phyloP scores from a whole-genome alignment of 2,797 vertebrate genomes.

The Argentina silus region DNA sequence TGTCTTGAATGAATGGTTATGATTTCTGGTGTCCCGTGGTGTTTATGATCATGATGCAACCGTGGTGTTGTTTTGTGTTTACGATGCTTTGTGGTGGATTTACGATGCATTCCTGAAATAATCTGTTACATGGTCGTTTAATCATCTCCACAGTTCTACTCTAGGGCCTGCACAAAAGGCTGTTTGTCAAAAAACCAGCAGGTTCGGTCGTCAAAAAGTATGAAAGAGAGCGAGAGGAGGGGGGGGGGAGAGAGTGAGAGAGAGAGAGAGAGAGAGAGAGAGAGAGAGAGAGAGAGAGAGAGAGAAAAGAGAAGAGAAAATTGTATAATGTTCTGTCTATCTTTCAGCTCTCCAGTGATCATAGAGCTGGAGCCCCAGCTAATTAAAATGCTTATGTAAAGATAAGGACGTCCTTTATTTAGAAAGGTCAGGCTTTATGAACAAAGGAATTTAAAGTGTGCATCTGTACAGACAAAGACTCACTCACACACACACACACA shows the following conservation, averaged over 20 bases:
- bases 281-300: constrained; percentile 32
- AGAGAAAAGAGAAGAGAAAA: constrained; percentile 33
- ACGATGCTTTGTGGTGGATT: constrained; percentile 67
- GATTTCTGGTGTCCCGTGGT: constrained; percentile 53
- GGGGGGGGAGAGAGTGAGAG: constrained; percentile 18
- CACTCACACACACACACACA: neutral
- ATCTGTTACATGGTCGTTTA: constrained; percentile 66
- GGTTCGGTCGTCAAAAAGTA: neutral
- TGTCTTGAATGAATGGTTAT: constrained; percentile 45
- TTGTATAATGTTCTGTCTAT: constrained; percentile 58
- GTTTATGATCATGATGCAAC: constrained; percentile 63
- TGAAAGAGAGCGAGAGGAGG: neutral
- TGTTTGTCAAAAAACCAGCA: neutral
- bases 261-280: constrained; percentile 22
- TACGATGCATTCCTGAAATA: constrained; percentile 69
- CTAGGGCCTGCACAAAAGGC: constrained; percentile 13
- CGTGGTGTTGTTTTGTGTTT: constrained; percentile 55
- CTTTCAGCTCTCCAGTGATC: constrained; percentile 45
- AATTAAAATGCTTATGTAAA: constrained; percentile 67
- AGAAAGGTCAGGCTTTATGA: constrained; percentile 55
- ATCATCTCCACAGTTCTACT: constrained; percentile 49
- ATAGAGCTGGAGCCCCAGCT: constrained; percentile 49
- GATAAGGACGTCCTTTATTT: constrained; percentile 64
- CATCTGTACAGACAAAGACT: constrained; percentile 17
- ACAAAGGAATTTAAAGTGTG: constrained; percentile 59